Conservation (phyloP, 2,888 invertebrate species). For the Lasioglossum malachurum region DNA sequence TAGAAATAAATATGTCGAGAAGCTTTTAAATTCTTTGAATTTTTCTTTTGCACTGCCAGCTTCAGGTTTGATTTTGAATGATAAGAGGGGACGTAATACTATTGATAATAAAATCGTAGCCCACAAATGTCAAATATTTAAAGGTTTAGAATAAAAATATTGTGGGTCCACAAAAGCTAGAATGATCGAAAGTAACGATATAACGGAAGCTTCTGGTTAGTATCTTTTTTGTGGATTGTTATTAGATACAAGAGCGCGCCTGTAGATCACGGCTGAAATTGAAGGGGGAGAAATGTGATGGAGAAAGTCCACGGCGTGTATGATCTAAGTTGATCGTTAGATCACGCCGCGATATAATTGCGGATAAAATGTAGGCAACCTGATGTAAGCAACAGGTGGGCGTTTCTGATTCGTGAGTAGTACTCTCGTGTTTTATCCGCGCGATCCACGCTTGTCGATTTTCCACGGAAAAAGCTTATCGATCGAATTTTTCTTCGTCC, state of each 20-base stretch:
- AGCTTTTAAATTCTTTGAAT: neutral
- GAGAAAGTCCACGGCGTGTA: constrained; percentile 35
- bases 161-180: neutral
- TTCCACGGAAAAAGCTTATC: neutral
- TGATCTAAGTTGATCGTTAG: constrained; percentile 43
- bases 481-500: neutral
- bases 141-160: too few species aligned
- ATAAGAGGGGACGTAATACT: too few species aligned
- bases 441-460: neutral
- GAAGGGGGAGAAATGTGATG: constrained; percentile 21
- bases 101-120: too few species aligned
- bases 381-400: constrained; percentile 77
- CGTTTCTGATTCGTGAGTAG: constrained; percentile 63
- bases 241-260: neutral
- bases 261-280: constrained; percentile 7
- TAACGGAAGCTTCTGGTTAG: neutral
- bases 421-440: constrained; percentile 15
- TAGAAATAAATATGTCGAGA: neutral
- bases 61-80: too few species aligned
- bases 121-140: too few species aligned
- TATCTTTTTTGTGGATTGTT: neutral
- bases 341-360: constrained; percentile 61
- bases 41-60: neutral
- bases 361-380: constrained; percentile 63
- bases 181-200: neutral